phyloP scores from a whole-genome alignment of 2,113 vertebrate genomes.

The Lagenorhynchus albirostris region DNA sequence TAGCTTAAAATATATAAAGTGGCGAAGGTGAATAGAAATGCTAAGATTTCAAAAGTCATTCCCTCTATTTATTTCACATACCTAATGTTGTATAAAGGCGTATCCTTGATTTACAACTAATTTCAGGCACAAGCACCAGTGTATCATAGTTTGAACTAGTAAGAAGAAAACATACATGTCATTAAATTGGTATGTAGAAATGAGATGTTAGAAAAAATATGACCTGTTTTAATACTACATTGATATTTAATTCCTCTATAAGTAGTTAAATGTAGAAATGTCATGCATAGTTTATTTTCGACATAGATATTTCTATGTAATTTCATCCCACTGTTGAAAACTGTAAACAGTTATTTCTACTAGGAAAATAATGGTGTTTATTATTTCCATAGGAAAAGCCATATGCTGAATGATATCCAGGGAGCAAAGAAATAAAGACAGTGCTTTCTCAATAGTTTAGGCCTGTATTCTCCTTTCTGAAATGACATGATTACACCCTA shows the following conservation, averaged over 20 bases:
- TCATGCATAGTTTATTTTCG: background rate
- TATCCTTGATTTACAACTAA: background rate
- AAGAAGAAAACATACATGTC: background rate
- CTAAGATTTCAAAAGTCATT: background rate
- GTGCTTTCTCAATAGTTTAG: background rate
- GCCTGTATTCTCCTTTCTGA: background rate
- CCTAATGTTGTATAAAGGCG: background rate
- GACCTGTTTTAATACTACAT: background rate
- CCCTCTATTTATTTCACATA: background rate
- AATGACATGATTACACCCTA: background rate
- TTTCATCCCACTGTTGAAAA: background rate
- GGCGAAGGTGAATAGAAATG: background rate
- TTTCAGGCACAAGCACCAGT: background rate
- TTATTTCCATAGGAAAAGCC: background rate
- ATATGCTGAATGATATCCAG: background rate
- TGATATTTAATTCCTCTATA: background rate
- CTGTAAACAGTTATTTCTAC: background rate
- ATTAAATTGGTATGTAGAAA: background rate
- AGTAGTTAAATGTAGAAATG: conserved; percentile 6
- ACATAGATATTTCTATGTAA: background rate
- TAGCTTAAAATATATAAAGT: background rate
- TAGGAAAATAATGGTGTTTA: background rate
- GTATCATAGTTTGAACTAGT: background rate
- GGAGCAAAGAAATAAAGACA: background rate
- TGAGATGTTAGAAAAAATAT: background rate